These are phyloP conservation scores for Laticauda laticaudata DNA, from an alignment of 2,113 vertebrate genomes.

Conservation along the genomic window DNA sequence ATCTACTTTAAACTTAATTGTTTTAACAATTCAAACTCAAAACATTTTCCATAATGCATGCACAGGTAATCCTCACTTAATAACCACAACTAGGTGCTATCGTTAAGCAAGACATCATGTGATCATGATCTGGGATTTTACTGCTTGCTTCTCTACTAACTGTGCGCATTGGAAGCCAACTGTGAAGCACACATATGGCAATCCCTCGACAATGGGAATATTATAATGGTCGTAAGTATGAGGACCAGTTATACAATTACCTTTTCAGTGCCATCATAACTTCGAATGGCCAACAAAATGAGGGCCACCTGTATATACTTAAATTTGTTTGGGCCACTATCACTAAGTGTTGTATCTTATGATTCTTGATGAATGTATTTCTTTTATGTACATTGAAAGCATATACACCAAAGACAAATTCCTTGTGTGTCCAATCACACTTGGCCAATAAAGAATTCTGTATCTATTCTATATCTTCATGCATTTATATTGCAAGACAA, in stretches of 20 bases:
- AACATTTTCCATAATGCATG: neutral
- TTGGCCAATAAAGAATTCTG: no score
- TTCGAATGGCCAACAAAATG: neutral
- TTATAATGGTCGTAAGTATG: neutral
- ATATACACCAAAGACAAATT: no score
- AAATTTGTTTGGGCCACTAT: neutral
- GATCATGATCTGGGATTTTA: neutral
- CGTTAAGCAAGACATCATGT: neutral
- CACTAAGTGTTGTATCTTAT: no score
- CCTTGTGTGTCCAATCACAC: no score
- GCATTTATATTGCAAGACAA: neutral
- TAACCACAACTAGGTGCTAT: neutral
- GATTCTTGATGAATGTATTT: no score
- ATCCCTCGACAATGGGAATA: neutral
- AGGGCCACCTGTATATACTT: neutral
- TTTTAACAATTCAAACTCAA: neutral
- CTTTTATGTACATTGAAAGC: no score
- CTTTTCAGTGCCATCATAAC: neutral
- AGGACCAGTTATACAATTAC: neutral
- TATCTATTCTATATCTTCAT: neutral
- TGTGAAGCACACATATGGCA: neutral
- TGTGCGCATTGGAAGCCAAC: neutral
- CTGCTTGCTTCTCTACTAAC: neutral
- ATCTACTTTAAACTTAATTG: neutral
- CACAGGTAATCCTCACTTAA: neutral